Percentiles rank a stretch among this genome's conserved stretches.
Conservation (phyloP, 2,113 vertebrate genomes). For the Menura novaehollandiae region DNA sequence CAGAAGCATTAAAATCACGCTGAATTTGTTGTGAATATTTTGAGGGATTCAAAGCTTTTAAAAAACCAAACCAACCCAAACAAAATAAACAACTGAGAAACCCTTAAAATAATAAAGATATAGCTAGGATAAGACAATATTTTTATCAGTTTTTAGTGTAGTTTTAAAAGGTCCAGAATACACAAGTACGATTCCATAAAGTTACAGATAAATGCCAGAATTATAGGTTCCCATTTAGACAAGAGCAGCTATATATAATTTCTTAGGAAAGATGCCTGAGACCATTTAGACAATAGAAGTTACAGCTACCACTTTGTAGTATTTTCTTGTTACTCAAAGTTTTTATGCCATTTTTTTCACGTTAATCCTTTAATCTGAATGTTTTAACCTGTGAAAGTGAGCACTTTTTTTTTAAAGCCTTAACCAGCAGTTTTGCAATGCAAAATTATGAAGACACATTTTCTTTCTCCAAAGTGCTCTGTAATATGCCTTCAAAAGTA, state of each 20-base stretch:
- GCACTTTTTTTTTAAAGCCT: not conserved
- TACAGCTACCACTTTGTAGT: constrained; percentile 30
- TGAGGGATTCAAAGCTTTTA: not conserved
- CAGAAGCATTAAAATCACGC: constrained; percentile 30
- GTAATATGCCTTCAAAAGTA: not conserved
- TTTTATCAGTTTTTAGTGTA: not conserved
- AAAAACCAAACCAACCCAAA: not conserved
- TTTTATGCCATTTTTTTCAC: constrained; percentile 31
- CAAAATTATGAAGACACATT: not conserved
- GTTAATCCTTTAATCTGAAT: constrained; percentile 52
- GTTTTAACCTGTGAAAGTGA: constrained; percentile 24
- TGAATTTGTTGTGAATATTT: not conserved
- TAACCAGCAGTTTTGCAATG: not conserved
- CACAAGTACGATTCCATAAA: not conserved
- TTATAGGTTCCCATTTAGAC: constrained; percentile 25
- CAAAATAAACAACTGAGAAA: not conserved
- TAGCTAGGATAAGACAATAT: not conserved
- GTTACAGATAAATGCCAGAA: constrained; percentile 31
- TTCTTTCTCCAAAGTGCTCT: constrained; percentile 10
- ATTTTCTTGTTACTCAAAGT: constrained; percentile 55
- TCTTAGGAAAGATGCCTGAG: constrained; percentile 37
- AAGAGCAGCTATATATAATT: constrained; percentile 30
- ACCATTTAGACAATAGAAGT: constrained; percentile 45
- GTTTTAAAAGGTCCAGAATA: not conserved
- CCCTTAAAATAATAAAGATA: not conserved